Base-by-base conservation (phyloP, 1,140 invertebrate species). In the Drosophila bipectinata region DNA sequence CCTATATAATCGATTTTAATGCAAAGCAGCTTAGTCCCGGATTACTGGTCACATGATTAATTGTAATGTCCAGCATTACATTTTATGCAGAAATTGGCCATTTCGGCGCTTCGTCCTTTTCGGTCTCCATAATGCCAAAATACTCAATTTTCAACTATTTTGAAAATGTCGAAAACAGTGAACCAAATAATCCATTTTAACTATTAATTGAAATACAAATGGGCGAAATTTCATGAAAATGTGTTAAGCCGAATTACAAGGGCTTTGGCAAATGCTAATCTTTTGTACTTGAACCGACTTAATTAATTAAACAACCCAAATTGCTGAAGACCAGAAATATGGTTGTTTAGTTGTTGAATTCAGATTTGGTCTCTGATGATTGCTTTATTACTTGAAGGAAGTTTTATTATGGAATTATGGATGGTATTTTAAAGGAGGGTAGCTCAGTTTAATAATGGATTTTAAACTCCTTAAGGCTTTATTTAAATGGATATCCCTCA, bases 1-100 rank as follows among this genome's bases (percentile, higher is more conserved):
- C 60, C 47, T 53, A 48, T 67, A 75, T 78, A 68, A 87, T 87
- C 80, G 82, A 85, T 82, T 85, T 78, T 75, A 81, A 75, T 78
- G 52, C 55, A 61, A 68, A 72, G 61, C 72, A 26, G 64, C 83
- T 85, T 82, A 85, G 82, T 71, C 26, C 26, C 53, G 71, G 82
- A 82, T 85, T 85, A 85, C 74, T 52, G 82, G 82, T 78, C 69
- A 71, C 77, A 78, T 85, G 82, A 85, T 85, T 85, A 85, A 85
- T 85, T 85, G 82, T 85, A 85, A 85, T 85, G 74, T 69, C 48
- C 51, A 72, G 78, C 61, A 82, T 87, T 82, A 78, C 82, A 87
- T 57, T 63, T 61, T 21, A 32, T 10, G 21, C 56, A n/a, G 18
- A 15, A 21, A 41, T 14, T 32, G 48, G 41, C 54, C 74, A 58